Evolutionary conservation across 1,140 invertebrate genomes (phyloP).

Genomic region (Grapholita molesta): DNA sequence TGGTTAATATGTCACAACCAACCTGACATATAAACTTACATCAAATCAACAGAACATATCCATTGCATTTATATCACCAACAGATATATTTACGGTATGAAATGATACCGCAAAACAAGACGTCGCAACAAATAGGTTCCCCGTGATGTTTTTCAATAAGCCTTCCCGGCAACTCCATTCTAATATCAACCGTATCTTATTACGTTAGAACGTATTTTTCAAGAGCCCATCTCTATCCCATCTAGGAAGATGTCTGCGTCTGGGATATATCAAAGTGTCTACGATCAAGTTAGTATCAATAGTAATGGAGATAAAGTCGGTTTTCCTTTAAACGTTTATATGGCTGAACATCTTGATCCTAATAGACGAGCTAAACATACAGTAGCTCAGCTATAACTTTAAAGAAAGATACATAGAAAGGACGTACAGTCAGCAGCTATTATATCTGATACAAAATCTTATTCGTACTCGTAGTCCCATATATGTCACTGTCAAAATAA

Average conservation of each 20-base stretch:
- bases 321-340: background rate
- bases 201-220: background rate
- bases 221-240: background rate
- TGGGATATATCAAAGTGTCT: background rate
- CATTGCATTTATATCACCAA: background rate
- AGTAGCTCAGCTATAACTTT: background rate
- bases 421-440: no score
- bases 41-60: slow-evolving; percentile 3
- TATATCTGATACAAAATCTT: no score
- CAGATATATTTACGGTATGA: background rate
- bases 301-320: background rate
- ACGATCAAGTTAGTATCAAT: background rate
- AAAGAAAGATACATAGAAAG: background rate
- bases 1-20: background rate
- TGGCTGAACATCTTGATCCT: background rate
- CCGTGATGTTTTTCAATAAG: slow-evolving; percentile 7
- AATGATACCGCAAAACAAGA: slow-evolving; percentile 16
- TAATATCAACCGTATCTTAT: background rate
- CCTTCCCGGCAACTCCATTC: background rate
- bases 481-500: no score
- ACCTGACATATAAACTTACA: background rate
- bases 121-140: background rate
- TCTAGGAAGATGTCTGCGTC: background rate
- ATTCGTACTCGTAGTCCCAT: no score
- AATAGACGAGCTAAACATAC: background rate